phyloP scores from a whole-genome alignment of 1,140 invertebrate species.

The Diorhabda carinulata region DNA sequence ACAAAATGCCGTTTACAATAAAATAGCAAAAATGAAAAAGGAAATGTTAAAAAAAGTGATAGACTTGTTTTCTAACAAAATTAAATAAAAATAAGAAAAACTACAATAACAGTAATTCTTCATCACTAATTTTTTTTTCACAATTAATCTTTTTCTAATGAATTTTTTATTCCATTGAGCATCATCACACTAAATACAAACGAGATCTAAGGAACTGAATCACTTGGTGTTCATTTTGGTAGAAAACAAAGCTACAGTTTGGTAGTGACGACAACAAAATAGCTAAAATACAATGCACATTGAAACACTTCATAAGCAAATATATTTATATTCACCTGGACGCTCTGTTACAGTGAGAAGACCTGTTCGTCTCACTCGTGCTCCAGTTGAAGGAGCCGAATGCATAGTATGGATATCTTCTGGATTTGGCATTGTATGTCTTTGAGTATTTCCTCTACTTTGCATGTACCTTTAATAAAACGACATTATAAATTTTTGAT shows the following conservation, averaged over 20 bases:
- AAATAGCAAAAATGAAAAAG: conserved; percentile 41
- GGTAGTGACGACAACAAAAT: too few relatives aligned
- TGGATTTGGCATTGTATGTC: conserved; percentile 63
- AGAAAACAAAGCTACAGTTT: too few relatives aligned
- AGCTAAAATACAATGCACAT: neutral
- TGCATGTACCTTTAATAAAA: conserved; percentile 63
- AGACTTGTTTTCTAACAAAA: too few relatives aligned
- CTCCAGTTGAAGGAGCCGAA: conserved; percentile 45
- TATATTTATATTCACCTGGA: conserved; percentile 65
- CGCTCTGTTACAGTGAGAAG: conserved; percentile 79
- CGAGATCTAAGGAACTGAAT: too few relatives aligned
- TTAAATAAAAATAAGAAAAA: too few relatives aligned
- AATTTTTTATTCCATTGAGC: too few relatives aligned
- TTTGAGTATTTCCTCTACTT: conserved; percentile 62
- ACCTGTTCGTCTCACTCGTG: conserved; percentile 70
- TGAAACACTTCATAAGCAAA: neutral
- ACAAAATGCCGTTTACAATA: conserved; percentile 31
- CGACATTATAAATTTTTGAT: neutral
- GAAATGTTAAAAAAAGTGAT: conserved; percentile 25
- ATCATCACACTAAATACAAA: too few relatives aligned
- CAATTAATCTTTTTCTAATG: too few relatives aligned
- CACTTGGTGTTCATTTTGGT: too few relatives aligned
- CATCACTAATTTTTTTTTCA: too few relatives aligned
- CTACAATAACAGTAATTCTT: too few relatives aligned
- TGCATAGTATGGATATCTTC: conserved; percentile 60